A percentile compares a stretch with the other conserved stretches of the same genome.
These are phyloP conservation scores for Lanius collurio DNA, from an alignment of 2,113 vertebrate species.

Conservation along the genomic window DNA sequence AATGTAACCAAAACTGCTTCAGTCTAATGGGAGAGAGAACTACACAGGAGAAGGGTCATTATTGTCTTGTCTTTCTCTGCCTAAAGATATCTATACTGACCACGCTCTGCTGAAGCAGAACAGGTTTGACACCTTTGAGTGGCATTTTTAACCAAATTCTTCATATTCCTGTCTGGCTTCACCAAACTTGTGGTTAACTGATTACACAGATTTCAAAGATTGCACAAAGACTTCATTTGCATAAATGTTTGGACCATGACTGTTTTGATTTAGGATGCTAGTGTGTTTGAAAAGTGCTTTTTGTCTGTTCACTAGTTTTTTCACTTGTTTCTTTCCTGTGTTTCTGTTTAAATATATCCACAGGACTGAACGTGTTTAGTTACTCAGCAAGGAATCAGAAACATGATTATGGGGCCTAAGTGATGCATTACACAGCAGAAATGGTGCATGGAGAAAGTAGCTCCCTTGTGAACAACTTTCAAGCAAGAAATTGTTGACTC, in stretches of 20 bases:
- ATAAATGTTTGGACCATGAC: background rate
- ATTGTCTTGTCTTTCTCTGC: background rate
- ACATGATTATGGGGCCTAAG: background rate
- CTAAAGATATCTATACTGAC: background rate
- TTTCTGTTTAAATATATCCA: background rate
- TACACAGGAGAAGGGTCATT: background rate
- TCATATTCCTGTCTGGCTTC: background rate
- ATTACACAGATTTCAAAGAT: background rate
- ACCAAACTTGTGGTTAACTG: background rate
- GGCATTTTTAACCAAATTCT: background rate
- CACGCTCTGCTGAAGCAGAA: background rate
- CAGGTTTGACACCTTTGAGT: background rate
- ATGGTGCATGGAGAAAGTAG: conserved; percentile 29
- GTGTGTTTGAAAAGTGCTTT: background rate
- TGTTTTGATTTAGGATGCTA: background rate
- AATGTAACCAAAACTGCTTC: background rate
- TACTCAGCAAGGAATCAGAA: conserved; percentile 31
- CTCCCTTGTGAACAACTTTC: conserved; percentile 35
- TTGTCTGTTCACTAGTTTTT: background rate
- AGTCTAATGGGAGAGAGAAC: background rate
- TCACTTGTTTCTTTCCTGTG: background rate
- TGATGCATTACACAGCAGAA: conserved; percentile 35
- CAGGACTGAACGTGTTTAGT: background rate
- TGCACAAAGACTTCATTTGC: background rate
- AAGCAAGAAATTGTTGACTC: conserved; percentile 16